A percentile compares a stretch with the other conserved stretches of the same genome.
Conservation (phyloP, 1,140 invertebrate genomes). For the Melanaphis sacchari region DNA sequence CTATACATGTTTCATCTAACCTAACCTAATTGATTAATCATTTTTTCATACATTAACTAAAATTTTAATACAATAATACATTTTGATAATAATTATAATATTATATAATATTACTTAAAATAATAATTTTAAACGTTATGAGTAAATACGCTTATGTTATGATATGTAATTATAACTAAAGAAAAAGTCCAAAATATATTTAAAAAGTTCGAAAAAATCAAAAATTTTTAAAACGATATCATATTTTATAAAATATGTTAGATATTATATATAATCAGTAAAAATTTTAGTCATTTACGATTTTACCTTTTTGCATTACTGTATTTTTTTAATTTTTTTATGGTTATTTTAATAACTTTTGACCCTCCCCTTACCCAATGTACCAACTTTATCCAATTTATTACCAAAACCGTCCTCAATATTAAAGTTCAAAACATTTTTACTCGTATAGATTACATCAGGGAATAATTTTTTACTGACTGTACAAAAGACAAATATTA, state of each 20-base stretch:
- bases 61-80: background rate
- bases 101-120: background rate
- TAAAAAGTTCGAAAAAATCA: too few relatives aligned
- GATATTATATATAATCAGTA: background rate
- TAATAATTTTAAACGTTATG: background rate
- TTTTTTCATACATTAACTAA: too few relatives aligned
- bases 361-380: background rate
- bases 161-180: too few relatives aligned
- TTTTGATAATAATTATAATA: too few relatives aligned
- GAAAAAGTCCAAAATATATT: background rate
- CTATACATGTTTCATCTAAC: too few relatives aligned
- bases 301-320: background rate
- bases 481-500: background rate
- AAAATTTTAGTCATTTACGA: background rate
- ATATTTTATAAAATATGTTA: too few relatives aligned
- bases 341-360: background rate
- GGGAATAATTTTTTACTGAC: background rate
- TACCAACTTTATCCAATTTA: background rate
- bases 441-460: background rate
- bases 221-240: too few relatives aligned
- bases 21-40: too few relatives aligned
- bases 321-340: background rate
- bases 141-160: background rate
- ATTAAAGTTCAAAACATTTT: background rate
- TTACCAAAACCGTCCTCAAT: background rate